Evolutionary conservation across 2,113 vertebrate species (phyloP).

Genomic region (Natator depressus): DNA sequence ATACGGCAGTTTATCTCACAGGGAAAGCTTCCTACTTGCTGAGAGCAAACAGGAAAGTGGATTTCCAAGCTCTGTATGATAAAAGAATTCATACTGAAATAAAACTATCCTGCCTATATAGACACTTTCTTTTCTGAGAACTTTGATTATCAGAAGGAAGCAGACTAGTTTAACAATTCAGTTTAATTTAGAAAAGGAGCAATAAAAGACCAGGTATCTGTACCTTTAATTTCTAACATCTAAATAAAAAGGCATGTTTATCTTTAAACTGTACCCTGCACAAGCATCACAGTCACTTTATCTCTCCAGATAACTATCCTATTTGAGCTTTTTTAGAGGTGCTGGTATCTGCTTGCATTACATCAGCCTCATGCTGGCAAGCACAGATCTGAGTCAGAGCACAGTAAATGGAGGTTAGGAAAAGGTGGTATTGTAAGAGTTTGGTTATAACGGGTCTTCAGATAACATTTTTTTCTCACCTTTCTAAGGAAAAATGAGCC

Average conservation of each 20-base stretch:
- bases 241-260: slow-evolving; percentile 56
- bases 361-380: slow-evolving; percentile 12
- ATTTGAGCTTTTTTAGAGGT: slow-evolving; percentile 23
- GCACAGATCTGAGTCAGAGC: slow-evolving; percentile 40
- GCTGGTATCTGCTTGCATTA: slow-evolving; percentile 56
- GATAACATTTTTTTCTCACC: slow-evolving; percentile 23
- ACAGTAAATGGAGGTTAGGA: slow-evolving; percentile 31
- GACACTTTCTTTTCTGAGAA: slow-evolving; percentile 14
- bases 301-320: slow-evolving; percentile 53
- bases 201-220: slow-evolving; percentile 16
- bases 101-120: background rate
- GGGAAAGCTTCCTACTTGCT: background rate
- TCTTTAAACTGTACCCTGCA: slow-evolving; percentile 26
- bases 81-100: slow-evolving; percentile 27
- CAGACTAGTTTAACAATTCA: background rate
- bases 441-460: slow-evolving; percentile 2
- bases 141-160: background rate
- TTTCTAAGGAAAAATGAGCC: slow-evolving; percentile 27
- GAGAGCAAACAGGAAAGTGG: background rate
- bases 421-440: slow-evolving; percentile 34
- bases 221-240: slow-evolving; percentile 52
- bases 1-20: background rate
- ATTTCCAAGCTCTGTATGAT: background rate
- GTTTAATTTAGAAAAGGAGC: background rate
- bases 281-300: slow-evolving; percentile 33